Evolutionary conservation across 2,113 vertebrate genomes (phyloP).

Genomic region (Craseonycteris thonglongyai): DNA sequence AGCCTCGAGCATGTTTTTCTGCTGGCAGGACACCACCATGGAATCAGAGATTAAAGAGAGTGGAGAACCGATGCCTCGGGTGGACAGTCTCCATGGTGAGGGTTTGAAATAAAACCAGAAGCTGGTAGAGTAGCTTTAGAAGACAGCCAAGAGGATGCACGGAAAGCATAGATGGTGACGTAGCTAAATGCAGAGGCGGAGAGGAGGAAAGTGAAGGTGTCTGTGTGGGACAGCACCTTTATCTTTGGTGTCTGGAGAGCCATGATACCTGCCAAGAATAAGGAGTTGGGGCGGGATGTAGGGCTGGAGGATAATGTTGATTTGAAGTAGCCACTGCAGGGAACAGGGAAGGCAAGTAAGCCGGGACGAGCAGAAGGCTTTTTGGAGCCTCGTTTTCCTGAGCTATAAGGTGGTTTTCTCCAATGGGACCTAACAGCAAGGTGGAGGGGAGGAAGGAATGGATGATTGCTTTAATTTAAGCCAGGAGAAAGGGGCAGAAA

Average conservation of each 20-base stretch:
- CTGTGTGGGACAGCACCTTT: neutral
- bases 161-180: neutral
- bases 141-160: neutral
- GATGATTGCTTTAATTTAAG: neutral
- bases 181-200: neutral
- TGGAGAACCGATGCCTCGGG: neutral
- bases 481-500: neutral
- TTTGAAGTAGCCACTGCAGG: neutral
- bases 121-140: neutral
- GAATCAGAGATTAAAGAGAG: neutral
- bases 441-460: neutral
- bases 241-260: neutral
- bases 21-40: neutral
- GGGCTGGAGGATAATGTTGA: neutral
- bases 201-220: neutral
- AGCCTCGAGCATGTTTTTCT: neutral
- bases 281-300: neutral
- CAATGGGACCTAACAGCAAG: neutral
- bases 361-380: neutral
- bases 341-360: neutral
- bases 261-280: neutral
- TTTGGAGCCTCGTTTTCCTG: neutral
- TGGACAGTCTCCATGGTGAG: neutral
- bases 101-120: neutral
- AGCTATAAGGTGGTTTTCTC: neutral